Percentiles rank a stretch among this genome's conserved stretches.
These are phyloP conservation scores for Acropternis orthonyx DNA, from an alignment of 2,797 vertebrate species.

Conservation along the genomic window DNA sequence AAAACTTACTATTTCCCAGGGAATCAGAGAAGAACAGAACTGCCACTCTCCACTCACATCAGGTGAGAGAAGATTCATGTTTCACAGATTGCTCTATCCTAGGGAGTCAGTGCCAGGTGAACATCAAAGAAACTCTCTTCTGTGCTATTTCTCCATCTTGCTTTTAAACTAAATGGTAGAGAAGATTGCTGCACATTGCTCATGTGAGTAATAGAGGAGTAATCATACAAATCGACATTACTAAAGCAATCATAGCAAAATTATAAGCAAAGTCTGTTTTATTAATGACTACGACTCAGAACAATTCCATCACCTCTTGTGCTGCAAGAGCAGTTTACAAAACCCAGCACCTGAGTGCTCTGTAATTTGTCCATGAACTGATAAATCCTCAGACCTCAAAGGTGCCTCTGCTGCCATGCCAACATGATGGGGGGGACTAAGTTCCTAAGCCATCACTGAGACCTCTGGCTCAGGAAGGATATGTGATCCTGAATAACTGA, in stretches of 20 bases:
- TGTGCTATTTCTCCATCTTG: neutral
- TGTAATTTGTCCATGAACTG: neutral
- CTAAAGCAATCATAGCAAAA: constrained; percentile 3
- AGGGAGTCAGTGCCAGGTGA: neutral
- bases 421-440: neutral
- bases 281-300: neutral
- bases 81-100: neutral
- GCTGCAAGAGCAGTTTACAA: neutral
- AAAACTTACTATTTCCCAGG: neutral
- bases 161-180: neutral
- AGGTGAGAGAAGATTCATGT: neutral
- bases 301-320: neutral
- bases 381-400: neutral
- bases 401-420: neutral
- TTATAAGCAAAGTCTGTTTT: neutral
- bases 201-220: neutral
- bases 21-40: neutral
- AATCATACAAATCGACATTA: constrained; percentile 7
- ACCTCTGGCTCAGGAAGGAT: neutral
- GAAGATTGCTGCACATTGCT: neutral
- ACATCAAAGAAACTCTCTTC: neutral
- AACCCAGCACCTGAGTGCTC: neutral
- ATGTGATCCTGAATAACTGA: neutral
- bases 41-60: neutral
- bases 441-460: neutral